phyloP scores from a whole-genome alignment of 2,797 vertebrate genomes.

The Petrocephalus schoutedeni region DNA sequence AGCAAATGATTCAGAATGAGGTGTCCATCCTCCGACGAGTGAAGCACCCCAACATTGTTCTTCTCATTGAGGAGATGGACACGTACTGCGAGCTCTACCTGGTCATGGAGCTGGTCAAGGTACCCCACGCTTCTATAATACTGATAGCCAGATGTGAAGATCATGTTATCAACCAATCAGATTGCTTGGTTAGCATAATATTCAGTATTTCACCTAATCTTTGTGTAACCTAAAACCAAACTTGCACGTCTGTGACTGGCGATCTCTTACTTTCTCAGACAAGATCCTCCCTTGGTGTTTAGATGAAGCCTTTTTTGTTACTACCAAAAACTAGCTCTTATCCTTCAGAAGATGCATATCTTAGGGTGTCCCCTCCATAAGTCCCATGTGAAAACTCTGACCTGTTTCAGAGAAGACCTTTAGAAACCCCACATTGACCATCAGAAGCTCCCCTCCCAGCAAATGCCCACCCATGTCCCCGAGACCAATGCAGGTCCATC shows the following conservation, averaged over 20 bases:
- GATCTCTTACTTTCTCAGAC: neutral
- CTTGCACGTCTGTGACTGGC: neutral
- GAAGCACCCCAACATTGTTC: slow-evolving; percentile 95
- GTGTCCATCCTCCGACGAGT: slow-evolving; percentile 90
- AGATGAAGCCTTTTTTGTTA: neutral
- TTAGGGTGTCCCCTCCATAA: neutral
- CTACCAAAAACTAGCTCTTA: neutral
- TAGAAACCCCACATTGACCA: neutral
- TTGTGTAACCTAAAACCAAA: no score
- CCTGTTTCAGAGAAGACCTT: slow-evolving; percentile 5
- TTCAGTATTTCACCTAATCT: neutral
- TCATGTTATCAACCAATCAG: neutral
- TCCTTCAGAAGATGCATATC: neutral
- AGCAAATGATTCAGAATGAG: slow-evolving; percentile 97
- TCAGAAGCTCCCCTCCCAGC: neutral
- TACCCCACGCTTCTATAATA: slow-evolving; percentile 39
- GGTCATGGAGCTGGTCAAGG: slow-evolving; percentile 98
- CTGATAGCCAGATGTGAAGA: neutral
- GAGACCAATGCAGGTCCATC: neutral
- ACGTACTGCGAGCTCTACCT: slow-evolving; percentile 84
- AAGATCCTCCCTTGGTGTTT: neutral
- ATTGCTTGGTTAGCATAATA: neutral
- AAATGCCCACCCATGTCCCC: neutral
- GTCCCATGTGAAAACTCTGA: neutral
- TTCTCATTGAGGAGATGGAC: slow-evolving; percentile 96